Evolutionary conservation across 2,797 vertebrate species (phyloP), one percentile per base, ranked within the genome.

Genomic region (Mormyrus hasselquistii): DNA sequence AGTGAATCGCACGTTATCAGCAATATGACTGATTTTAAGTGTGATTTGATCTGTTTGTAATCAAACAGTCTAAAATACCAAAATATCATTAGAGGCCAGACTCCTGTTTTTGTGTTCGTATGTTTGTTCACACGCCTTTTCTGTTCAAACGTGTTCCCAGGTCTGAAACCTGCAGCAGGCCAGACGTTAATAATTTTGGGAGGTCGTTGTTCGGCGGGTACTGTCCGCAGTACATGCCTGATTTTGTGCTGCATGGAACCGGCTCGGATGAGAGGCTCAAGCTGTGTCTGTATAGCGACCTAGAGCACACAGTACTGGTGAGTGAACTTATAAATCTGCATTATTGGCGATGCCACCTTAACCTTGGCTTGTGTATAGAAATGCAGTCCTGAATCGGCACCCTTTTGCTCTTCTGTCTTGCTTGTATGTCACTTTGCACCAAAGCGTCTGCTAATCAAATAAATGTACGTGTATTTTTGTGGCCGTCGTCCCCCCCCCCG

Each of bases 211-310:
- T 97, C 44, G 97, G 96, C 6, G 97, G 96, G 62, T 97, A 97
- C 91, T 97, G 97, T 91, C 94, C 96, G 47, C 95, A 96, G 0
- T 97, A 97, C 79, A 94, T 97, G 94, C 96, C 97, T 14, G 97
- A 97, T 88, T 94, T 97, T 84, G 97, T 96, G 90, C 94, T 97
- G 65, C 97, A 97, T 19, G 97, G 97, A 88, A 94, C 96, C 91
- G 91, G 92, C 91, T 96, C 93, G 0, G 96, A 97, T 5, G 96
- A 97, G 90, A 95, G 94, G 88, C 96, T 97, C 76, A 96, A 93
- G 88, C 95, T 96, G 87, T 95, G 95, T 91, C 94, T 97, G 50
- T 88, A 93, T 53, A 92, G 95, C 0, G 97, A 97, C 76, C 94
- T 97, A 88, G 92, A 95, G 89, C 97, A 97, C 91, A 93, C 97